A percentile compares a stretch with the other conserved stretches of the same genome.
phyloP scores from a whole-genome alignment of 2,113 vertebrate genomes.

The Orthochromis malagaraziensis region DNA sequence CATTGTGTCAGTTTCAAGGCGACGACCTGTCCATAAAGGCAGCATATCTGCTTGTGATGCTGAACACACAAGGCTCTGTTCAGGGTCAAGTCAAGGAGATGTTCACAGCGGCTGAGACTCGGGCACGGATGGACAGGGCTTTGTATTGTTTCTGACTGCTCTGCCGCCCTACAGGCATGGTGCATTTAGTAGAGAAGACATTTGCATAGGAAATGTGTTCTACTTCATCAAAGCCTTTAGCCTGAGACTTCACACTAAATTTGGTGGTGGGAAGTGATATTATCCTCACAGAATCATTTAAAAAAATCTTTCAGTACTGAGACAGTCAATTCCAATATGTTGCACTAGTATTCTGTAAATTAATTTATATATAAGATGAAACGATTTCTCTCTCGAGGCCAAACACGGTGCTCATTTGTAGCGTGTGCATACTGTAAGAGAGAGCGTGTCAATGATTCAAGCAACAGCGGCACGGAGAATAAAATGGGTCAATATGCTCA shows the following conservation, averaged over 20 bases:
- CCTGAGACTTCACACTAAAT: constrained; percentile 6
- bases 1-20: constrained; percentile 25
- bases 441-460: not conserved
- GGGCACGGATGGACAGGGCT: constrained; percentile 22
- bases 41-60: constrained; percentile 57
- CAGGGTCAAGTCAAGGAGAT: constrained; percentile 53
- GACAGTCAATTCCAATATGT: not conserved
- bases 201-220: constrained; percentile 35
- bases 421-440: not conserved
- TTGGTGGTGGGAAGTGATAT: not conserved
- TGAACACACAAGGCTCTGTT: constrained; percentile 48
- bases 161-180: constrained; percentile 10
- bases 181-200: constrained; percentile 3
- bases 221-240: not conserved
- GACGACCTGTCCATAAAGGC: constrained; percentile 13
- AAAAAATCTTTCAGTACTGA: not conserved
- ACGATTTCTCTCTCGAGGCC: not conserved
- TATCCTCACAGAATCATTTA: not conserved
- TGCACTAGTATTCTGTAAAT: not conserved
- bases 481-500: constrained; percentile 41
- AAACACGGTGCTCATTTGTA: not conserved
- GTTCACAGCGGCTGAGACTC: constrained; percentile 22
- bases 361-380: not conserved
- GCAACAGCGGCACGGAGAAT: not conserved
- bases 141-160: constrained; percentile 33